These are phyloP conservation scores for Caiman crocodilus DNA, from an alignment of 2,797 vertebrate genomes.

Conservation along the genomic window DNA sequence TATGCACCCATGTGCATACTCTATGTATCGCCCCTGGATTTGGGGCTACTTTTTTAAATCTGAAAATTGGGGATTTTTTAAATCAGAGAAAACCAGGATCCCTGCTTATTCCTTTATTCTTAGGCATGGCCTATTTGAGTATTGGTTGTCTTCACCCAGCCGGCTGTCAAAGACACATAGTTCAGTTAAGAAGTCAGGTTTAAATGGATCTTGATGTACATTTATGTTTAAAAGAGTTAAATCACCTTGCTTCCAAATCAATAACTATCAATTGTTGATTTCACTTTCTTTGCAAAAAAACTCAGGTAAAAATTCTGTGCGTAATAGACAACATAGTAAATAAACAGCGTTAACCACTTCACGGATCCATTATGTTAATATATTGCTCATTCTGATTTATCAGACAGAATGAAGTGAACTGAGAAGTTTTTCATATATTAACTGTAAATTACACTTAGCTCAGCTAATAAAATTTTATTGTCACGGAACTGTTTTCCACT, in stretches of 20 bases:
- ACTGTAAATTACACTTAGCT: constrained; percentile 71
- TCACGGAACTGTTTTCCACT: constrained; percentile 64
- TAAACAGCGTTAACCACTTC: constrained; percentile 70
- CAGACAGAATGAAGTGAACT: constrained; percentile 66
- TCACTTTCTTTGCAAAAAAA: constrained; percentile 26
- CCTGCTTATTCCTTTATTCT: not conserved
- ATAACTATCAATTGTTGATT: constrained; percentile 26
- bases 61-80: too few relatives aligned
- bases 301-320: constrained; percentile 6
- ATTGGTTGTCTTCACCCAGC: not conserved
- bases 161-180: constrained; percentile 4
- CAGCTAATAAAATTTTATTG: constrained; percentile 72
- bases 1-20: too few relatives aligned
- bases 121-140: not conserved
- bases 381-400: constrained; percentile 62
- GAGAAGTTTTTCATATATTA: constrained; percentile 66
- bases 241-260: constrained; percentile 34
- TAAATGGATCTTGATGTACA: constrained; percentile 55
- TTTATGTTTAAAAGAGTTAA: constrained; percentile 23
- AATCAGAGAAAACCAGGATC: not conserved
- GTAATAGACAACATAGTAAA: constrained; percentile 47
- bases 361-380: constrained; percentile 65
- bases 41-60: too few relatives aligned
- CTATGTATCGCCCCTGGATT: too few relatives aligned
- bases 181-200: constrained; percentile 13